Evolutionary conservation across 1,140 invertebrate genomes (phyloP).

Genomic region (Anagrus nilaparvatae): DNA sequence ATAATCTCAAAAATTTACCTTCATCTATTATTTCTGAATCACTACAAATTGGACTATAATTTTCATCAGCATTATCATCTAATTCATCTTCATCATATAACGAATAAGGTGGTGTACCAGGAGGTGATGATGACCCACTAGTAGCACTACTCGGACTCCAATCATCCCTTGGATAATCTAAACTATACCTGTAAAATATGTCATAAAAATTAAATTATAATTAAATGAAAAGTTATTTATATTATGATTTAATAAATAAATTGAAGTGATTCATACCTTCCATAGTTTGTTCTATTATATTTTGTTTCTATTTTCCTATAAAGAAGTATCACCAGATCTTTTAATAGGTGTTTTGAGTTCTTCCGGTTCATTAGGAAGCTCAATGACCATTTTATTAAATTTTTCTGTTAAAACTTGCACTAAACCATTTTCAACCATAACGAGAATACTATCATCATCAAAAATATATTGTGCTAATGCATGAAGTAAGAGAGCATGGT

Average conservation of each 20-base stretch:
- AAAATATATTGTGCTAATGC: constrained; percentile 27
- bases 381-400: constrained; percentile 25
- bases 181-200: constrained; percentile 27
- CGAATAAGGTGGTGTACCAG: constrained; percentile 29
- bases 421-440: constrained; percentile 33
- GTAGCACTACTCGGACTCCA: constrained; percentile 31
- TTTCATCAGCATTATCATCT: constrained; percentile 29
- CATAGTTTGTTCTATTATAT: constrained; percentile 19
- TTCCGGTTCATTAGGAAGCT: constrained; percentile 9
- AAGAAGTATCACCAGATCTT: constrained; percentile 20
- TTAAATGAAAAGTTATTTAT: no score
- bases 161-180: constrained; percentile 30
- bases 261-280: constrained; percentile 18
- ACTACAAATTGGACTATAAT: constrained; percentile 37
- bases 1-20: no score
- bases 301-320: constrained; percentile 17
- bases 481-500: constrained; percentile 28
- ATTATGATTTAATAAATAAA: no score
- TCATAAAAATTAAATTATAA: no score
- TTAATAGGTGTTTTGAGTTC: constrained; percentile 22
- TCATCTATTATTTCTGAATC: constrained; percentile 30
- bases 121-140: constrained; percentile 30
- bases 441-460: constrained; percentile 26
- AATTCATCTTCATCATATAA: constrained; percentile 20
- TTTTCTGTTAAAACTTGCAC: constrained; percentile 27